Evolutionary conservation across 2,888 invertebrate species (phyloP).

Genomic region (Cataglyphis albicans): DNA sequence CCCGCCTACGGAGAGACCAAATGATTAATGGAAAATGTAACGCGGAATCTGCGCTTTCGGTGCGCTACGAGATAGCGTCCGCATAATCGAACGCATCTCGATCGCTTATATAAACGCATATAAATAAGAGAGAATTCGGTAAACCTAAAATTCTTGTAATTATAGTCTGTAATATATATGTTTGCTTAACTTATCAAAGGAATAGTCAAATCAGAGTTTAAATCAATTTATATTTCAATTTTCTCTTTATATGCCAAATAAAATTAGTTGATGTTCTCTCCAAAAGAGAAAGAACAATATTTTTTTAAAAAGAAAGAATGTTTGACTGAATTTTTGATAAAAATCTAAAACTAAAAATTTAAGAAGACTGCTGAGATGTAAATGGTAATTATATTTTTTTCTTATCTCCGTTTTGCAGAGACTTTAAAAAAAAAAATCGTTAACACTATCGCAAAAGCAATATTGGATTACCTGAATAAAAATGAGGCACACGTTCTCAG

Average conservation of each 20-base stretch:
- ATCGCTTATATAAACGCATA: not conserved
- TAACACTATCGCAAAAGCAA: not conserved
- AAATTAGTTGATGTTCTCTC: not conserved
- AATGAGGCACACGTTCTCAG: not conserved
- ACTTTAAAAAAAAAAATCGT: not conserved
- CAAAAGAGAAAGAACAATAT: not conserved
- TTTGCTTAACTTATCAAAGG: not conserved
- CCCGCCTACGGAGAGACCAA: not conserved
- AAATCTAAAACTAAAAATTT: not conserved
- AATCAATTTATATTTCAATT: not conserved
- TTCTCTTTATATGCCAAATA: not conserved
- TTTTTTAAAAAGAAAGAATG: not conserved
- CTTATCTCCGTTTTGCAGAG: not conserved
- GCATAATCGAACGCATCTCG: constrained; percentile 17
- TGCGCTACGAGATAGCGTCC: not conserved
- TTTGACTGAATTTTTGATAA: not conserved
- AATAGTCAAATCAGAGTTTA: not conserved
- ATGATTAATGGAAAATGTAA: constrained; percentile 48
- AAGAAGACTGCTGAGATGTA: not conserved
- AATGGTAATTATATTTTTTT: constrained; percentile 1
- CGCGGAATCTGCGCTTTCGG: constrained; percentile 3
- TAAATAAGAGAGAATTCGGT: not conserved
- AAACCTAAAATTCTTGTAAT: not conserved
- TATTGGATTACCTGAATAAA: not conserved
- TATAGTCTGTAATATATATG: not conserved